Conservation (phyloP, 2,113 vertebrate species). For the Ibidorhyncha struthersii region DNA sequence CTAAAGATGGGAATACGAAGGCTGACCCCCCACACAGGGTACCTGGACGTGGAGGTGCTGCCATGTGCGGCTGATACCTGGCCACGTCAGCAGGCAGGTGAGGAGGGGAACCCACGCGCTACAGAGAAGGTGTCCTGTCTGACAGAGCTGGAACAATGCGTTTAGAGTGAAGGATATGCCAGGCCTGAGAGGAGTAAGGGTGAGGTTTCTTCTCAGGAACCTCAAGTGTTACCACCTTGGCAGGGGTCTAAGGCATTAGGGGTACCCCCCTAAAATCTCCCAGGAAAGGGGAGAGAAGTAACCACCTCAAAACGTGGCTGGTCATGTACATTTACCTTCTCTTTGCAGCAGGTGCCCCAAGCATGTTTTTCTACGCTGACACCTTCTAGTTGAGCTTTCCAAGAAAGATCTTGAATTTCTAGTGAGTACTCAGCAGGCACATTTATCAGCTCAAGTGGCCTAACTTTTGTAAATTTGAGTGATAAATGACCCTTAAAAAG, state of each 20-base stretch:
- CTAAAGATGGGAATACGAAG: not conserved
- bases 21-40: fast-evolving
- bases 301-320: not conserved
- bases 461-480: not conserved
- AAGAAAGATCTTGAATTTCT: not conserved
- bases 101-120: not conserved
- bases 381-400: not conserved
- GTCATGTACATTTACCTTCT: fast-evolving
- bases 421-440: not conserved
- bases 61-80: fast-evolving
- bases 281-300: not conserved
- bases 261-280: not conserved
- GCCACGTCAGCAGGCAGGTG: not conserved
- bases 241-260: not conserved
- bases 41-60: not conserved
- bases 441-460: not conserved
- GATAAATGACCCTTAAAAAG: not conserved
- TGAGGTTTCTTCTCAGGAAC: not conserved
- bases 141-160: not conserved
- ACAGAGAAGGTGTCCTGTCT: not conserved
- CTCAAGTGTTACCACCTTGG: not conserved
- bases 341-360: fast-evolving
- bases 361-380: not conserved
- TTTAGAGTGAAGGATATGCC: not conserved
- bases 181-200: not conserved